Percentiles rank a stretch among this genome's conserved stretches.
Evolutionary conservation across 1,140 invertebrate species (phyloP).

Genomic region (Chionoecetes opilio): DNA sequence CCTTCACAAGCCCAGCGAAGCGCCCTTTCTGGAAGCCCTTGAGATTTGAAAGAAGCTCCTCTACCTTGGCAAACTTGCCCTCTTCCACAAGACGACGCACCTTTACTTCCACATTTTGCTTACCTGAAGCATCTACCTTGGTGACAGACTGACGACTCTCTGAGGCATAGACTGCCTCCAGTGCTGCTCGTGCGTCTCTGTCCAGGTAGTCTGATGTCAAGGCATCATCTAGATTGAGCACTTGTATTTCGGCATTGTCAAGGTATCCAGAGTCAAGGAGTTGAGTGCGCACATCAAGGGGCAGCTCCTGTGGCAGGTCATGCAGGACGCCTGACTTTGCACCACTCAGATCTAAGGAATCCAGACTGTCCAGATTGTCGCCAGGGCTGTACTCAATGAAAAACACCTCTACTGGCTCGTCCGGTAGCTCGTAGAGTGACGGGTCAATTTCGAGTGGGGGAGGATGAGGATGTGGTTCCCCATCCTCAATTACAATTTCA

Average conservation of each 20-base stretch:
- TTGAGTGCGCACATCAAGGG: constrained; percentile 69
- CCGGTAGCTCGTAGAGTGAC: constrained; percentile 67
- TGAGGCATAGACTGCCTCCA: constrained; percentile 70
- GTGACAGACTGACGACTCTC: constrained; percentile 65
- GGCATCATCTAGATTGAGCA: constrained; percentile 77
- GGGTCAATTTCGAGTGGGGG: constrained; percentile 76
- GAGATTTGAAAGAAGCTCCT: constrained; percentile 53
- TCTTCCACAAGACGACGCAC: constrained; percentile 67
- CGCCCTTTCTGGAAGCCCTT: constrained; percentile 58
- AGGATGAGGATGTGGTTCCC: constrained; percentile 72
- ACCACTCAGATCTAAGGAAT: constrained; percentile 60
- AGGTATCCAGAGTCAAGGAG: constrained; percentile 75
- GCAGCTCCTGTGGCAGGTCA: constrained; percentile 76
- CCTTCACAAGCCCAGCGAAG: constrained; percentile 69
- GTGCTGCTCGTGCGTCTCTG: constrained; percentile 62
- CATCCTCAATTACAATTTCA: constrained; percentile 80
- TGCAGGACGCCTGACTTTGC: constrained; percentile 75
- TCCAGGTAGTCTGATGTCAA: constrained; percentile 67
- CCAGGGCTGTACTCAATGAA: constrained; percentile 80
- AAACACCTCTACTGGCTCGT: constrained; percentile 79
- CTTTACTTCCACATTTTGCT: constrained; percentile 57
- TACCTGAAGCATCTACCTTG: constrained; percentile 59
- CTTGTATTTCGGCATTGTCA: constrained; percentile 78
- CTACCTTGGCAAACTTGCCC: neutral
- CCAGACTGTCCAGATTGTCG: constrained; percentile 75